Evolutionary conservation across 2,888 invertebrate species (phyloP), one percentile per base, ranked within the genome.

Genomic region (Catonia carolina): DNA sequence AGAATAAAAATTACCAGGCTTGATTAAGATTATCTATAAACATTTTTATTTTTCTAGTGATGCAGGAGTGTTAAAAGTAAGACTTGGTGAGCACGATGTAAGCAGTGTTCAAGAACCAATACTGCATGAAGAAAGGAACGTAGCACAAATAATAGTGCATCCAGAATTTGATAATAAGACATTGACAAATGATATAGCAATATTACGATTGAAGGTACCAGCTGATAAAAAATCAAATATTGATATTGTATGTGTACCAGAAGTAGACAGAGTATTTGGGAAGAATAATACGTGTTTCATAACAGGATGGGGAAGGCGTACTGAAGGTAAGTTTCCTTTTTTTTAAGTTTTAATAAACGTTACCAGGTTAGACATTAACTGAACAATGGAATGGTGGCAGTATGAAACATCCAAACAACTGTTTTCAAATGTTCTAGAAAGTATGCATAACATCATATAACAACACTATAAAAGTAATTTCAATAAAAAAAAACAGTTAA

Each of bases 1-100:
- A n/a, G n/a, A n/a, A n/a, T n/a, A n/a, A n/a, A n/a, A n/a, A n/a
- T n/a, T n/a, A n/a, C n/a, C n/a, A n/a, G n/a, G n/a, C n/a, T n/a
- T n/a, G n/a, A n/a, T n/a, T n/a, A n/a, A n/a, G n/a, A n/a, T n/a
- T n/a, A n/a, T n/a, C n/a, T n/a, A n/a, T n/a, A n/a, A n/a, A n/a
- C n/a, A n/a, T 27, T 27, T 6, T 27, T 27, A 27, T 27, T 27
- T 4, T 41, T 17, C 3, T 3, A 45, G 45, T 45, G 45, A 45
- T n/a, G 14, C 45, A 45, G 17, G 12, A 3, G 2, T 23, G 31
- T 61, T 74, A 39, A 73, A 74, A 66, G 69, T 73, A 12, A 68
- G 74, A 2, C 65, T 72, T 14, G 74, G 74, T 8, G 74, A 74
- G 60, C 70, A 70, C 57, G 73, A 74, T 60, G 73, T 74, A 7